Percentiles rank a stretch among this genome's conserved stretches.
phyloP scores from a whole-genome alignment of 1,140 invertebrate species.

The Zaprionus inermis region DNA sequence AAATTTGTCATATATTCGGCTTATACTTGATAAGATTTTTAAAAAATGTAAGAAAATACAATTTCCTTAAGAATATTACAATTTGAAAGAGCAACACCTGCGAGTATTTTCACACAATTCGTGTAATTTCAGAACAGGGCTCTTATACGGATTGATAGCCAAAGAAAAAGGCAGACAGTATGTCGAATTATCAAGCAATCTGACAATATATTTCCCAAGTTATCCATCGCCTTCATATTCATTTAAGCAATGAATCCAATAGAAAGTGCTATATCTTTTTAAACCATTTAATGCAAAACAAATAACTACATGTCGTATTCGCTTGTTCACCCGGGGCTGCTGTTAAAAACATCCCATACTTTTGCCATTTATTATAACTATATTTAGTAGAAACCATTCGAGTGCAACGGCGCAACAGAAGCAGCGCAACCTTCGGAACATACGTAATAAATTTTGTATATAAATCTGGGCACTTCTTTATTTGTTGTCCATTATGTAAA shows the following conservation, averaged over 20 bases:
- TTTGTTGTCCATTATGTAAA: conserved; percentile 30
- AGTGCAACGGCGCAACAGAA: conserved; percentile 3
- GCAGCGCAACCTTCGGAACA: background rate
- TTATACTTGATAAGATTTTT: no score
- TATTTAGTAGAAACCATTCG: conserved; percentile 2
- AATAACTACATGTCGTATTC: background rate
- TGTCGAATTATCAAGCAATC: no score
- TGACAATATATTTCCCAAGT: no score
- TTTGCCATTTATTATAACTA: background rate
- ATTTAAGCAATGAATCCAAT: background rate
- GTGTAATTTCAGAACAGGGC: no score
- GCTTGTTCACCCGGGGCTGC: background rate
- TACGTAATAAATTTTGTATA: conserved; percentile 5
- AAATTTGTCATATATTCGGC: no score
- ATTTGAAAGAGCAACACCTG: no score
- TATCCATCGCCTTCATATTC: background rate
- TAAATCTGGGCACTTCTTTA: conserved; percentile 8
- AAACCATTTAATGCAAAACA: background rate
- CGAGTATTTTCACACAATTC: no score
- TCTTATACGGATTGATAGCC: no score
- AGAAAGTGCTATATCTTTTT: background rate
- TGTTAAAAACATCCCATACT: background rate
- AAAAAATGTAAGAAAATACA: no score
- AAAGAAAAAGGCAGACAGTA: no score
- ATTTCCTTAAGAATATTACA: no score